These are phyloP conservation scores for Drosophila nigrodunni DNA, from an alignment of 1,140 invertebrate genomes.

Conservation along the genomic window DNA sequence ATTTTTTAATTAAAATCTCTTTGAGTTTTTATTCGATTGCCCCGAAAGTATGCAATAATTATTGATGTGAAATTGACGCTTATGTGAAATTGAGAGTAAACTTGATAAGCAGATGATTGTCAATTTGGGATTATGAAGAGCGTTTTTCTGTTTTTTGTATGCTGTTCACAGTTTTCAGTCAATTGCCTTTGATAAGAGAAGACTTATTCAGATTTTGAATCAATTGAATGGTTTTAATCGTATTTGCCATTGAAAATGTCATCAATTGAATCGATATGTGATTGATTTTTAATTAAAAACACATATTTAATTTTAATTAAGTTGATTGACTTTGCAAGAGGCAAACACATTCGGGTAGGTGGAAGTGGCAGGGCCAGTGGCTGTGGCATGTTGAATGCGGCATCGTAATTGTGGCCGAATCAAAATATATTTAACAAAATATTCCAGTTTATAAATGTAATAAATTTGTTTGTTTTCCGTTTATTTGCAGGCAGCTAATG, in stretches of 20 bases:
- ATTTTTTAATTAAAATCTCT: background rate
- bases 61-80: background rate
- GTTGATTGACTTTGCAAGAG: constrained; percentile 65
- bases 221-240: constrained; percentile 22
- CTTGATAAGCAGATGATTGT: constrained; percentile 3
- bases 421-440: constrained; percentile 63
- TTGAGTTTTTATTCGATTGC: background rate
- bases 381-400: background rate
- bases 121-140: constrained; percentile 8
- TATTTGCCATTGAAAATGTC: constrained; percentile 38
- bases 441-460: constrained; percentile 51
- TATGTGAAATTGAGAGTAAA: constrained; percentile 1
- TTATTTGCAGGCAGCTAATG: constrained; percentile 5
- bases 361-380: background rate
- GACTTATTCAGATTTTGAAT: background rate
- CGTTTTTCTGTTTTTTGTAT: background rate
- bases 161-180: background rate
- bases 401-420: background rate
- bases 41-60: constrained; percentile 5
- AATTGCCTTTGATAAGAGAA: constrained; percentile 24
- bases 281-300: constrained; percentile 82
- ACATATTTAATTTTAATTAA: constrained; percentile 78
- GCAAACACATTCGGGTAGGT: constrained; percentile 41
- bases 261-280: constrained; percentile 44
- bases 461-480: constrained; percentile 42